A percentile compares a stretch with the other conserved stretches of the same genome.
Evolutionary conservation across 1,140 invertebrate genomes (phyloP).

Genomic region (Conus betulinus): DNA sequence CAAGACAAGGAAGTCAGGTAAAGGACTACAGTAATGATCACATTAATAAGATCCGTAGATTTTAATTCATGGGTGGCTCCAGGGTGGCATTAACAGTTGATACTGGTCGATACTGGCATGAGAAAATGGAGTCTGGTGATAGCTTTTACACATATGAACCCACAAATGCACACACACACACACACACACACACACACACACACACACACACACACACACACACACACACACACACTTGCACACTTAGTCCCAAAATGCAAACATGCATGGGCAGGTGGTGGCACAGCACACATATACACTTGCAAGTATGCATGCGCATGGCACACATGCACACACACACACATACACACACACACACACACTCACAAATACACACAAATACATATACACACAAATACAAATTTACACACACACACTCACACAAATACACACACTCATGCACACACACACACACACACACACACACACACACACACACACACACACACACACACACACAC

Average conservation of each 20-base stretch:
- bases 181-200: too few species aligned
- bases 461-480: background rate
- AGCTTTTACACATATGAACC: too few species aligned
- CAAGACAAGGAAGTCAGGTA: too few species aligned
- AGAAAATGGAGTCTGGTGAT: too few species aligned
- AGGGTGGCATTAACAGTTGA: too few species aligned
- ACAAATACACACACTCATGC: background rate
- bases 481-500: too few species aligned
- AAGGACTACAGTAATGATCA: too few species aligned
- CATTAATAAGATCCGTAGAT: too few species aligned
- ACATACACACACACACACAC: background rate
- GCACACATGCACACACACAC: background rate
- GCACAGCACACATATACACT: background rate
- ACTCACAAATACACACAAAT: too few species aligned
- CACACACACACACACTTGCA: constrained; percentile 8
- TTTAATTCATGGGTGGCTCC: too few species aligned
- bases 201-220: background rate
- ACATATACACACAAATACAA: background rate
- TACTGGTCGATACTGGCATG: too few species aligned
- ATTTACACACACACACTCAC: background rate
- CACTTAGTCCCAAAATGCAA: background rate
- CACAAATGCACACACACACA: too few species aligned
- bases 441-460: background rate
- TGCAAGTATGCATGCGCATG: background rate
- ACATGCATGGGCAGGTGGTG: background rate